Conservation (phyloP, 2,113 vertebrate species). For the Engraulis encrasicolus region DNA sequence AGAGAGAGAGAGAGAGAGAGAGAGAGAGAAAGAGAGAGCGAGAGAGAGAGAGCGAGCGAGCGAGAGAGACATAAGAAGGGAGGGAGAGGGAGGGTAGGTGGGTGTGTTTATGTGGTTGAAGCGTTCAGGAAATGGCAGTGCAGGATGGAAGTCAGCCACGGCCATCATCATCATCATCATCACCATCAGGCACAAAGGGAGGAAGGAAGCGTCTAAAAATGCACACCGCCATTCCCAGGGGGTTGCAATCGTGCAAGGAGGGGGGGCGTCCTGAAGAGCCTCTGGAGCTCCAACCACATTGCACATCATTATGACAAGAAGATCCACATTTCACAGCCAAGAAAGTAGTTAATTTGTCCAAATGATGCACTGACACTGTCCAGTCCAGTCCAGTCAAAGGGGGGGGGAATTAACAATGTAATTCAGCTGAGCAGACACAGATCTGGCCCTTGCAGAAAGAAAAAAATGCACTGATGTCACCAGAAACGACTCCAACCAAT, state of each 20-base stretch:
- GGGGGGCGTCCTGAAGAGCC: not conserved
- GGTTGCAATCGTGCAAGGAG: conserved; percentile 23
- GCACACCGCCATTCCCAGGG: not conserved
- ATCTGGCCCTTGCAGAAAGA: not conserved
- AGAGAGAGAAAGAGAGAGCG: not conserved
- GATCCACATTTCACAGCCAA: not conserved
- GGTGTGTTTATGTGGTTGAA: not conserved
- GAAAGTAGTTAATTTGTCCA: not conserved
- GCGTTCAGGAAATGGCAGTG: conserved; percentile 46
- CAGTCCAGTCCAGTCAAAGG: not conserved
- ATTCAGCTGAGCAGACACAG: not conserved
- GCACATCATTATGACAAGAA: not conserved
- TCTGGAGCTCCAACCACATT: not conserved
- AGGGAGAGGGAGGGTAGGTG: not conserved
- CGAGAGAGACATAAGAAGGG: not conserved
- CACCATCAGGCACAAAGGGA: conserved; percentile 54
- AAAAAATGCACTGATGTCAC: not conserved
- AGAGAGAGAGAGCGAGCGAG: not conserved
- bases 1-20: not conserved
- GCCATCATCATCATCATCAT: too few species aligned
- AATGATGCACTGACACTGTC: not conserved
- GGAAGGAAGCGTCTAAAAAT: conserved; percentile 49
- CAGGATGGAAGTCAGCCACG: conserved; percentile 39
- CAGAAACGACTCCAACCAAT: not conserved
- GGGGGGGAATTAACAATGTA: not conserved